Conservation (phyloP, 2,113 vertebrate genomes). For the Thunnus maccoyii region DNA sequence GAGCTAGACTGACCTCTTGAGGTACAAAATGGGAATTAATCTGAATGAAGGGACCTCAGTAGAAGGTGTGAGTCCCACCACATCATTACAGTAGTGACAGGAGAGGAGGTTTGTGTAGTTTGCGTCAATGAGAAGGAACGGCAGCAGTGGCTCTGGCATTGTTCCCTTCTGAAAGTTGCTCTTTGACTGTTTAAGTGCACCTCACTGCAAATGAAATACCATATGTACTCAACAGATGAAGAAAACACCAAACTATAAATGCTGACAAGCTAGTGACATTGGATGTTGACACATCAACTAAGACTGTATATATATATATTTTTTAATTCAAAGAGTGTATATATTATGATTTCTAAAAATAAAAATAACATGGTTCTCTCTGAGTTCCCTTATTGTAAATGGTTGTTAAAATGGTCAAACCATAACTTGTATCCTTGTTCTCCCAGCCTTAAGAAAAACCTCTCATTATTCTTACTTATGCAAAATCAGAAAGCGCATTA, state of each 20-base stretch:
- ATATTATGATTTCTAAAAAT: not conserved
- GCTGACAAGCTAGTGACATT: not conserved
- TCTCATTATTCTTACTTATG: conserved; percentile 48
- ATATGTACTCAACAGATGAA: not conserved
- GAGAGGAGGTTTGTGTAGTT: no score
- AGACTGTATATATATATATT: no score
- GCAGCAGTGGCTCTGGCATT: not conserved
- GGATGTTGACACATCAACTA: no score
- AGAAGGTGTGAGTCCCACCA: not conserved
- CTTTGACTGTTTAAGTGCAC: not conserved
- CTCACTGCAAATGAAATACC: not conserved
- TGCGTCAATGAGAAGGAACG: not conserved
- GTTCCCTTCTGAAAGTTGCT: not conserved
- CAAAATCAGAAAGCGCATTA: conserved; percentile 56
- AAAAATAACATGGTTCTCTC: not conserved
- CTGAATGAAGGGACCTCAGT: not conserved
- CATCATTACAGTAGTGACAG: not conserved
- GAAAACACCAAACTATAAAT: not conserved
- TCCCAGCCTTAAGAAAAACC: conserved; percentile 20
- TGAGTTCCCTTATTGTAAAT: not conserved
- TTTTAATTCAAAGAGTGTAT: no score
- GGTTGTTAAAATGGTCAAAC: conserved; percentile 16
- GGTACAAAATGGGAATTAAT: conserved; percentile 65
- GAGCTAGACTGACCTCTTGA: conserved; percentile 81
- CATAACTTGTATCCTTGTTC: not conserved